These are phyloP conservation scores for Clarias laeviceps DNA, from an alignment of 2,797 vertebrate species.

Conservation along the genomic window DNA sequence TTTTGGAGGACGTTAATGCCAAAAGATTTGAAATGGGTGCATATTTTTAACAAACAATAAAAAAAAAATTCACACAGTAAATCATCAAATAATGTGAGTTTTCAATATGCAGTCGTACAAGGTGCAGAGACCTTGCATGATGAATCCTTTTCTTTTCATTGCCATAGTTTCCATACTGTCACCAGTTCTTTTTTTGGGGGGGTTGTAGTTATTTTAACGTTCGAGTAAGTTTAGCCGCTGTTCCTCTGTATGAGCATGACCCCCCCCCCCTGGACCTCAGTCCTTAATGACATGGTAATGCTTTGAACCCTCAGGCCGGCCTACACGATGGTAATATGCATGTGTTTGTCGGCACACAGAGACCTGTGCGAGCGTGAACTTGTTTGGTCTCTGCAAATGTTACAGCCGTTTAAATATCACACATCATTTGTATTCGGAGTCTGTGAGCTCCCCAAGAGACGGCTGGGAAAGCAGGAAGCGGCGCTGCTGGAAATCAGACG, in stretches of 20 bases:
- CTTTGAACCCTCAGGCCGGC: slow-evolving; percentile 3
- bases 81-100: no score
- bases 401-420: slow-evolving; percentile 79
- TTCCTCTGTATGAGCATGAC: background rate
- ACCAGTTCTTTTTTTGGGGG: no score
- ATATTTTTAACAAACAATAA: no score
- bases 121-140: no score
- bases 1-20: no score
- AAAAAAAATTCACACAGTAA: no score
- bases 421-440: slow-evolving; percentile 73
- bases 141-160: no score
- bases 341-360: slow-evolving; percentile 53
- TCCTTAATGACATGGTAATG: background rate
- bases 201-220: no score
- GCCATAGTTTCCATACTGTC: no score
- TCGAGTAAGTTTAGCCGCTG: no score
- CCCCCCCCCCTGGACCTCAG: background rate
- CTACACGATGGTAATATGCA: slow-evolving; percentile 44
- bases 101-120: no score
- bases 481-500: slow-evolving; percentile 57
- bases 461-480: slow-evolving; percentile 32
- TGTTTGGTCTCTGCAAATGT: slow-evolving; percentile 77
- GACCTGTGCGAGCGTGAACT: slow-evolving; percentile 57
- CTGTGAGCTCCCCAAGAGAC: slow-evolving; percentile 32
- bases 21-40: no score